Evolutionary conservation across 2,113 vertebrate species (phyloP).

Genomic region (Rallus limicola): DNA sequence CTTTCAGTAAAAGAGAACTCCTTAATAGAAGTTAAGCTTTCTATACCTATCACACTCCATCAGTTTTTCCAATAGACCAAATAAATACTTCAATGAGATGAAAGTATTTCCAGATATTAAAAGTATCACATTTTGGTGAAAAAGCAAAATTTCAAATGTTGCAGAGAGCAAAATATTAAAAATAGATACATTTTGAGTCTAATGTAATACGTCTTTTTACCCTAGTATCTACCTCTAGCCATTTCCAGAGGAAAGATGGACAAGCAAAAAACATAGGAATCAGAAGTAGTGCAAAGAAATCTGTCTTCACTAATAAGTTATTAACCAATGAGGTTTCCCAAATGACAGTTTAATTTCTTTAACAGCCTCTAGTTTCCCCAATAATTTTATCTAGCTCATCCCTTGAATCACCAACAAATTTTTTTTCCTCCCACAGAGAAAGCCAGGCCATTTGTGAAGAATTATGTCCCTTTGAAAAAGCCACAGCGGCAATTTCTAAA

Average conservation of each 20-base stretch:
- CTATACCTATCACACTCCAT: neutral
- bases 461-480: neutral
- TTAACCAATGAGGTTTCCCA: neutral
- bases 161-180: neutral
- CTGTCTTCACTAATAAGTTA: neutral
- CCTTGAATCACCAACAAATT: neutral
- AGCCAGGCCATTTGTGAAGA: neutral
- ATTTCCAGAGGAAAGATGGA: neutral
- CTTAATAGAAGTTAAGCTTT: neutral
- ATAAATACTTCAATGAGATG: neutral
- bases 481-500: neutral
- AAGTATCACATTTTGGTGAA: neutral
- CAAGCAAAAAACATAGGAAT: neutral
- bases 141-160: neutral
- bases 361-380: neutral
- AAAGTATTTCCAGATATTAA: neutral
- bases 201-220: neutral
- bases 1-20: neutral
- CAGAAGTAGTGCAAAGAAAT: neutral
- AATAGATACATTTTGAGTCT: neutral
- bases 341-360: neutral
- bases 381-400: neutral
- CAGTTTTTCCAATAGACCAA: neutral
- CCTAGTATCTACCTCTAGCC: neutral
- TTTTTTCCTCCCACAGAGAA: neutral